Base-by-base conservation (phyloP, 2,888 invertebrate species). In the Lycia hirtaria region DNA sequence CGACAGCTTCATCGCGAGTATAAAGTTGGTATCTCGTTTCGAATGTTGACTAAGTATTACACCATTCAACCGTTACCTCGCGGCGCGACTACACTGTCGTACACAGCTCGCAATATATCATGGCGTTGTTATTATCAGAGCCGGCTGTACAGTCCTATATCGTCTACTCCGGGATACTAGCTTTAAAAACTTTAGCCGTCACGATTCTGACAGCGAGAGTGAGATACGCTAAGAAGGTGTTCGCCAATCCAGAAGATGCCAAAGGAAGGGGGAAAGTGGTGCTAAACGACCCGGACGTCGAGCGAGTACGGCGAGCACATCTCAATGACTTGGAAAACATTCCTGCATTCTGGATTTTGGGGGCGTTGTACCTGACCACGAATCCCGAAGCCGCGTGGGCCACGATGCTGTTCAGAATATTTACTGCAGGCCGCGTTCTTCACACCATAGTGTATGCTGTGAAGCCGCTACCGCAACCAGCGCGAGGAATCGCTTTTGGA, bases 291-390 rank as follows among this genome's bases (percentile, higher is more conserved):
- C 80, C 75, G 0, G 68, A 64, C 1, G 76, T 90, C 17, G 89
- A 90, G 66, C 74, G 90, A 3, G 64, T 82, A 1, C 75, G 90
- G 2, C 82, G 94, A 73, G 95, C 94, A 10, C 95, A 95, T 75
- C 86, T 93, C 67, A 96, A 96, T 73, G 96, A 96, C 76, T 73
- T 96, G 78, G 95, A 96, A 81, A 96, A 95, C 78, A 95, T 96
- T 56, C 91, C 94, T 0, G 88, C 93, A 0, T 96, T 95, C 75
- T 90, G 95, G 76, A 69, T 94, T n/a, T 78, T 94, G 28, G 94
- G 93, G 3, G 88, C 93, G 7, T 75, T 94, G 51, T 96, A 94
- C 83, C 73, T 94, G 52, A 84, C 93, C 19, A 95, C 94, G 0
- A 85, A 85, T 1, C 95, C 95, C 0, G 81, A 64, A 4, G 75